Base-by-base conservation (phyloP, 2,797 vertebrate species). In the Phyllotis vaccarum region DNA sequence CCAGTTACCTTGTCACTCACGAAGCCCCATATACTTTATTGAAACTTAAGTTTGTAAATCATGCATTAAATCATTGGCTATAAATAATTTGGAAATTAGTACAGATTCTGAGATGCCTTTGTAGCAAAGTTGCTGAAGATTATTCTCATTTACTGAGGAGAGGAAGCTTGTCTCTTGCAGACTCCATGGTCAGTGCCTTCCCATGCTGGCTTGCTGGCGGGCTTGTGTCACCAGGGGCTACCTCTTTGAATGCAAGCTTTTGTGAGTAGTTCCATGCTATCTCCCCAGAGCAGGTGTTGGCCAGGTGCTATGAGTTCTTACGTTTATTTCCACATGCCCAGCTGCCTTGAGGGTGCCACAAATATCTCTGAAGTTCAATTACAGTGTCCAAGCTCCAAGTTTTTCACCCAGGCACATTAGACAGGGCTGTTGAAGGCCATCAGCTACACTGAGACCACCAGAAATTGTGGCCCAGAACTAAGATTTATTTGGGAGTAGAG, bases 401-500 rank as follows among this genome's bases (percentile, higher is more conserved):
- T 86, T 87, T 85, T 68, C 76, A 82, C 16, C 0, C 3, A 5
- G 22, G 12, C 24, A 1, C 9, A 0, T 62, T 37, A 54, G 17
- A 21, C 12, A 29, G 64, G 24, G 7, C 78, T 60, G 22, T 12
- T n/a, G 27, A 21, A 43, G 54, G 34, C 21, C 12, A 29, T 10
- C 40, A 37, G 58, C 80, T 74, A 56, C 9, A 62, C 49, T 0
- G 16, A 62, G 49, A 62, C 64, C 43, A 12, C n/a, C 70, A 34
- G 76, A 31, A 70, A 37, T 22, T 43, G 83, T 66, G 87, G 31
- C 76, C n/a, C 21, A 60, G 68, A 22, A 21, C 27, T 22, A 29
- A 80, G 90, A 86, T 91, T 94, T 93, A 86, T 85, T n/a, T 89
- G 90, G 76, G 64, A 79, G 58, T 37, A 66, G 80, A 56, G 66